Percentiles rank a stretch among this genome's conserved stretches.
phyloP scores from a whole-genome alignment of 2,888 invertebrate genomes.

The Nemapogon koenigi region DNA sequence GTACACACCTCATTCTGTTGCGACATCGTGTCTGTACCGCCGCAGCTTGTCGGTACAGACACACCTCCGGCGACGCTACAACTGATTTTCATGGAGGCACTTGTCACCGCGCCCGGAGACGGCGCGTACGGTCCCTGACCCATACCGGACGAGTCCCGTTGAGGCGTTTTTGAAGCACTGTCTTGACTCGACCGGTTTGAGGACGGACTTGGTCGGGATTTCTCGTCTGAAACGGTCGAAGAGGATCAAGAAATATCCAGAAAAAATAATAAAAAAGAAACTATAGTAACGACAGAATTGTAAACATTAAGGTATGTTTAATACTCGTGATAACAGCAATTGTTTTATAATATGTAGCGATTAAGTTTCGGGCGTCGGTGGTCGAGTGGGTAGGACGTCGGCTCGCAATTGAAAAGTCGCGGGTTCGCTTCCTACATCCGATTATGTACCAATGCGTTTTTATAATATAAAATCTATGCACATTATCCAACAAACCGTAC shows the following conservation, averaged over 20 bases:
- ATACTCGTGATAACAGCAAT: too few relatives aligned
- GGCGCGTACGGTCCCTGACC: slow-evolving; percentile 54
- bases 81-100: slow-evolving; percentile 34
- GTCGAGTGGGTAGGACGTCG: too few relatives aligned
- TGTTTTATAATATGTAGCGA: too few relatives aligned
- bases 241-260: not conserved
- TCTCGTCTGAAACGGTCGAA: slow-evolving; percentile 37
- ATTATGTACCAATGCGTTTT: too few relatives aligned
- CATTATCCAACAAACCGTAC: too few relatives aligned
- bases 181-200: slow-evolving; percentile 56
- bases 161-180: slow-evolving; percentile 50
- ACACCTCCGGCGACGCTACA: slow-evolving; percentile 35
- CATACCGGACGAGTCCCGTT: slow-evolving; percentile 32
- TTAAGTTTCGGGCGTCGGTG: too few relatives aligned
- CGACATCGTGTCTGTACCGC: slow-evolving; percentile 34
- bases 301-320: too few relatives aligned
- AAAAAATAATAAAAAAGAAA: too few relatives aligned
- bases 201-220: slow-evolving; percentile 57
- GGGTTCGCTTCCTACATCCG: too few relatives aligned
- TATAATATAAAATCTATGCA: too few relatives aligned
- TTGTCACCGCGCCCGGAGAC: slow-evolving; percentile 31
- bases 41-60: slow-evolving; percentile 23
- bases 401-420: too few relatives aligned
- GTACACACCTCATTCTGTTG: slow-evolving; percentile 30
- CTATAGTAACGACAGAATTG: too few relatives aligned